Percentiles rank a stretch among this genome's conserved stretches.
These are phyloP conservation scores for Rhyacophila brunnea DNA, from an alignment of 1,140 invertebrate species.

Conservation along the genomic window DNA sequence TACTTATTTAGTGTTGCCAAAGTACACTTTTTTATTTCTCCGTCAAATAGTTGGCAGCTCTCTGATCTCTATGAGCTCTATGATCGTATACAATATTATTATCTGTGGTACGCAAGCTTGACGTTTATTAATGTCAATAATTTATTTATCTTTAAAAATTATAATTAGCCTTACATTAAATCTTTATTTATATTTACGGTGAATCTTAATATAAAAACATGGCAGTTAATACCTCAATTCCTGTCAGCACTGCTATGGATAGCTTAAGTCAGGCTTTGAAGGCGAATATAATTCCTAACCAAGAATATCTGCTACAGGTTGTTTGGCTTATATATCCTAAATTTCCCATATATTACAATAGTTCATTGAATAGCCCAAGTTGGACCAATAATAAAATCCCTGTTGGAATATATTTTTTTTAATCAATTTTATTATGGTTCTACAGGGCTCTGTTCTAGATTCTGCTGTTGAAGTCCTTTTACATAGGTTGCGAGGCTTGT, in stretches of 20 bases:
- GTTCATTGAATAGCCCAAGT: not conserved
- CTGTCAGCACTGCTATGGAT: constrained; percentile 71
- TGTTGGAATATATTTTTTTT: not conserved
- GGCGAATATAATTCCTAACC: constrained; percentile 83
- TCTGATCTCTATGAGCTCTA: too few species aligned
- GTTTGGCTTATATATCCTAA: not conserved
- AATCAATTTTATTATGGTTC: constrained; percentile 12
- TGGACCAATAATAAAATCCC: not conserved
- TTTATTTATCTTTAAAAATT: too few species aligned
- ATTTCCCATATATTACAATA: not conserved
- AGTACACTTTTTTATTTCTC: too few species aligned
- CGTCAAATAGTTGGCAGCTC: too few species aligned
- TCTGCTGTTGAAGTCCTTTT: constrained; percentile 89
- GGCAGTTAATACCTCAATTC: constrained; percentile 31
- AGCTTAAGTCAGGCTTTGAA: constrained; percentile 73
- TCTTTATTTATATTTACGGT: too few species aligned
- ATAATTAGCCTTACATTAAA: too few species aligned
- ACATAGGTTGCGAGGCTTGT: constrained; percentile 86
- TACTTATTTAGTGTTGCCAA: too few species aligned
- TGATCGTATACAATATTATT: too few species aligned
- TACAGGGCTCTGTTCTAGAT: constrained; percentile 82
- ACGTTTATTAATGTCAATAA: too few species aligned
- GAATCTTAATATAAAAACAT: too few species aligned
- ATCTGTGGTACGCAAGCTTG: too few species aligned
- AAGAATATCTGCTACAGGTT: constrained; percentile 84